These are phyloP conservation scores for Zosterops japonicus DNA, from an alignment of 2,113 vertebrate species.

Conservation along the genomic window DNA sequence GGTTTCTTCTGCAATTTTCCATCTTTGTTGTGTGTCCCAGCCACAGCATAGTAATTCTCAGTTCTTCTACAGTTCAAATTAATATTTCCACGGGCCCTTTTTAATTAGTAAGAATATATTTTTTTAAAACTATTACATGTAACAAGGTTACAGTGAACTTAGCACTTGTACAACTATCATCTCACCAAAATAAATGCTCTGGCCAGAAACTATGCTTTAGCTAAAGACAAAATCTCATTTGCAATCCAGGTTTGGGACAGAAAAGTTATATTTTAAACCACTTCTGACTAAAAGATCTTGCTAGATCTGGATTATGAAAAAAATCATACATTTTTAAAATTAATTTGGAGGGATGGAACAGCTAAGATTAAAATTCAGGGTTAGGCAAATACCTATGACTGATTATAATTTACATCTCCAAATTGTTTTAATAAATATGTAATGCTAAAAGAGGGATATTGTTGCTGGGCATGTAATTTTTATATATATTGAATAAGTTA, in stretches of 20 bases:
- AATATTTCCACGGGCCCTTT: background rate
- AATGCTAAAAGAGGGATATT: constrained; percentile 9
- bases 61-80: background rate
- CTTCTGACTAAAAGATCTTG: constrained; percentile 18
- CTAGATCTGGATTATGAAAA: background rate
- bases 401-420: constrained; percentile 55
- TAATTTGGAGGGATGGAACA: constrained; percentile 28
- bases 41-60: background rate
- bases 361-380: constrained; percentile 62
- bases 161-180: background rate
- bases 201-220: background rate
- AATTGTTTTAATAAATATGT: constrained; percentile 60
- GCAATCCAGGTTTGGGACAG: background rate
- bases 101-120: background rate
- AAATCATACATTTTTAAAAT: constrained; percentile 46
- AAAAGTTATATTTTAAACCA: constrained; percentile 29
- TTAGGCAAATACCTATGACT: background rate
- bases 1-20: background rate
- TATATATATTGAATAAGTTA: background rate
- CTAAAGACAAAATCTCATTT: background rate
- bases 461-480: constrained; percentile 25
- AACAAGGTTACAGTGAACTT: background rate
- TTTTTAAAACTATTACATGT: background rate
- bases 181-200: background rate
- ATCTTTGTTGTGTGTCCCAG: background rate